Evolutionary conservation across 1,140 invertebrate species (phyloP).

Genomic region (Drosophila dunni): DNA sequence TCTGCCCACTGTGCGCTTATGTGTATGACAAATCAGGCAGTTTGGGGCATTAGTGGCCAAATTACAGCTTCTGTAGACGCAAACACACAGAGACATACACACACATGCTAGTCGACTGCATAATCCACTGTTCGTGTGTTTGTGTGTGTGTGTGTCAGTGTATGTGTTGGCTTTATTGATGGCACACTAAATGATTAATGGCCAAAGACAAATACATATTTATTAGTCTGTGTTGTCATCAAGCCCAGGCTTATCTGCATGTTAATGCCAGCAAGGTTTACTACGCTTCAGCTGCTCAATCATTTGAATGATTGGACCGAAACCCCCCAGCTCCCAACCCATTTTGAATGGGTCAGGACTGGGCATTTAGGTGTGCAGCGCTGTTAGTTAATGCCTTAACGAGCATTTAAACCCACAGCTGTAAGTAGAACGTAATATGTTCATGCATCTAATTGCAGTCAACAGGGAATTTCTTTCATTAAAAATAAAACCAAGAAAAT

Average conservation of each 20-base stretch:
- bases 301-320: constrained; percentile 26
- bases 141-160: constrained; percentile 4
- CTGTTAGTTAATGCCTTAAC: constrained; percentile 2
- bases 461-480: not conserved
- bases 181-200: constrained; percentile 48
- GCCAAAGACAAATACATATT: constrained; percentile 30
- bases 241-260: constrained; percentile 39
- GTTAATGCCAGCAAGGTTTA: constrained; percentile 10
- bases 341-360: not conserved
- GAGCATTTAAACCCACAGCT: not conserved
- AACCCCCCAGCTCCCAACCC: not conserved
- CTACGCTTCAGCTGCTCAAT: constrained; percentile 23
- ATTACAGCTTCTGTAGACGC: constrained; percentile 14
- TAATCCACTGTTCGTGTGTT: constrained; percentile 49
- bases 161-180: constrained; percentile 41
- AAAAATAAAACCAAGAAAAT: not conserved
- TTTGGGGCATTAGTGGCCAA: constrained; percentile 15
- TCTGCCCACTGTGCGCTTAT: not conserved
- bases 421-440: not conserved
- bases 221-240: constrained; percentile 38
- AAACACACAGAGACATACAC: no score
- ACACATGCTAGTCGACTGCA: constrained; percentile 44
- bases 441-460: constrained; percentile 12
- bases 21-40: constrained; percentile 17
- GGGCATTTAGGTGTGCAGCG: constrained; percentile 12